Conservation (phyloP, 2,797 vertebrate genomes). For the Channallabes apus region DNA sequence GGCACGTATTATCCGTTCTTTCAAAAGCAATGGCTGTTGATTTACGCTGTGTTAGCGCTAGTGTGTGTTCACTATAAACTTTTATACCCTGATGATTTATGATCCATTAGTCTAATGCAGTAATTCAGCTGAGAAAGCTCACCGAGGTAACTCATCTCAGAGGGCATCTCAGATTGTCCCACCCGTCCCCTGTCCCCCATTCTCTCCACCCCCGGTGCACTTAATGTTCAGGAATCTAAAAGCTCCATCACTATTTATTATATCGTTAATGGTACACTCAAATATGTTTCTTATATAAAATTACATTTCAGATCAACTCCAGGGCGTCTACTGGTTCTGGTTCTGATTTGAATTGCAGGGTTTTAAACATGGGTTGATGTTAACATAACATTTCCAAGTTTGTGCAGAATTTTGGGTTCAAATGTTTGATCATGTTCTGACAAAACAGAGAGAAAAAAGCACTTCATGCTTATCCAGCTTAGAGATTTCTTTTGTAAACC, state of each 20-base stretch:
- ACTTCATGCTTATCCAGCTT: neutral
- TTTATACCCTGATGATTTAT: conserved; percentile 15
- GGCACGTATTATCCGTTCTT: neutral
- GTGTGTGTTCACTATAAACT: neutral
- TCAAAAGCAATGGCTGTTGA: neutral
- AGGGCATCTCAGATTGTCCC: neutral
- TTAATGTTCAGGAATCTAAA: neutral
- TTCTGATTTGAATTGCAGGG: neutral
- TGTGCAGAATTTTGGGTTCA: neutral
- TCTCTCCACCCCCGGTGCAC: neutral
- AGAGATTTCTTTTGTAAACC: neutral
- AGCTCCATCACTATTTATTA: neutral
- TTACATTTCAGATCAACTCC: neutral
- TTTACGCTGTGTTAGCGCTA: neutral
- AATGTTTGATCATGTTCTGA: neutral
- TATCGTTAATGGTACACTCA: neutral
- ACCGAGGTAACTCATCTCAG: neutral
- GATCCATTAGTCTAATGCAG: conserved; percentile 20
- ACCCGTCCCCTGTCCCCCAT: too few relatives aligned
- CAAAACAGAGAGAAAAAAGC: neutral
- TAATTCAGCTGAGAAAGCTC: conserved; percentile 8
- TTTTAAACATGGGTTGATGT: neutral
- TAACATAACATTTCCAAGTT: neutral
- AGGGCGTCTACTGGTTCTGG: neutral
- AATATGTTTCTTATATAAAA: neutral